Percentiles rank a stretch among this genome's conserved stretches.
Conservation (phyloP, 2,888 invertebrate genomes). For the Eucera pruinosa region DNA sequence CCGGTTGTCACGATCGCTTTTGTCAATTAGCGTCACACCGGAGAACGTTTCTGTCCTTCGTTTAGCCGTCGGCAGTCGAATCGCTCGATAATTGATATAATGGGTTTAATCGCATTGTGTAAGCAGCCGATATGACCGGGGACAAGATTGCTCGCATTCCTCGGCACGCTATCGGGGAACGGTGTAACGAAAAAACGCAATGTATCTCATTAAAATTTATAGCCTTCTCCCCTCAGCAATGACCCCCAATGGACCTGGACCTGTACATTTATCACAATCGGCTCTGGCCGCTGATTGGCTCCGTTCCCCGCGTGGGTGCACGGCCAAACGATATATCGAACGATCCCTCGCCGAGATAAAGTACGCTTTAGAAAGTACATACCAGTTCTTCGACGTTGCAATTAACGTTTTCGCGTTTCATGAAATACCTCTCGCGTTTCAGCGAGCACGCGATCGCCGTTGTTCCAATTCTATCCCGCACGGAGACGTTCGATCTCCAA, state of each 20-base stretch:
- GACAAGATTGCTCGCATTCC: constrained; percentile 49
- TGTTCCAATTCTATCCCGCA: neutral
- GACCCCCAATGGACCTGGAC: constrained; percentile 53
- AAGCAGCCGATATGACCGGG: constrained; percentile 27
- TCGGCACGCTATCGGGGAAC: constrained; percentile 15
- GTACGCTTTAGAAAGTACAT: constrained; percentile 58
- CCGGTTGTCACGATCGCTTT: neutral
- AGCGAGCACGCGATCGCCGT: neutral
- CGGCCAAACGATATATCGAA: constrained; percentile 52
- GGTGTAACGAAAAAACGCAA: constrained; percentile 26
- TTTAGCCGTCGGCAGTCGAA: neutral
- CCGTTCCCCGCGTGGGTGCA: constrained; percentile 52
- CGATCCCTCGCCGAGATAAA: constrained; percentile 56
- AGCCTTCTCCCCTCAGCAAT: constrained; percentile 22
- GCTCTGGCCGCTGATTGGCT: constrained; percentile 55
- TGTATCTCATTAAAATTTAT: constrained; percentile 62
- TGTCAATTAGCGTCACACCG: neutral
- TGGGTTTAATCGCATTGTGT: constrained; percentile 23
- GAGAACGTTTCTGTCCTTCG: neutral
- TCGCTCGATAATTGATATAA: constrained; percentile 33
- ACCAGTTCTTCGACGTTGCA: constrained; percentile 26
- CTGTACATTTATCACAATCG: constrained; percentile 65
- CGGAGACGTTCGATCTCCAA: neutral
- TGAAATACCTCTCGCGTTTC: constrained; percentile 11
- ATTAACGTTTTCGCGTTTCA: constrained; percentile 54